Percentiles rank a stretch among this genome's conserved stretches.
phyloP scores from a whole-genome alignment of 2,888 invertebrate genomes.

The Drosophila pullipes region DNA sequence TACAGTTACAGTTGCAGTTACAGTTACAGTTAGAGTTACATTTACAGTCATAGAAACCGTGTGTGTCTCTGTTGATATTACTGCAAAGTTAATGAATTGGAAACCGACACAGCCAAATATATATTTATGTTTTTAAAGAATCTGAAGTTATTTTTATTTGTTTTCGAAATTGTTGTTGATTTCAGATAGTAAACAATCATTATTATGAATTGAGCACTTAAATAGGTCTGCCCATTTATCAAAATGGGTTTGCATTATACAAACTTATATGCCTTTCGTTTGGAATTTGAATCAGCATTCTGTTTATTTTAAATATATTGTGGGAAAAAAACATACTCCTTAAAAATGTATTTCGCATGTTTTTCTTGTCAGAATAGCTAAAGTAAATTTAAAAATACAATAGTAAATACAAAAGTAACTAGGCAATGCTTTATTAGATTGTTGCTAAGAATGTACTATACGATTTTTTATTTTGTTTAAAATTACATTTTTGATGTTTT shows the following conservation, averaged over 20 bases:
- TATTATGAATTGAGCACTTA: not conserved
- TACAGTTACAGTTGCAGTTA: slow-evolving; percentile 25
- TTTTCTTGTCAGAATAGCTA: not conserved
- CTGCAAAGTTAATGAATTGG: slow-evolving; percentile 31
- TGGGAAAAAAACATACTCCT: not conserved
- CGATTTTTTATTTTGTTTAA: no score
- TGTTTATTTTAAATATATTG: not conserved
- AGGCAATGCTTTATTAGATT: not conserved
- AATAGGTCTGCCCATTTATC: not conserved
- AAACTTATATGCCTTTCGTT: not conserved
- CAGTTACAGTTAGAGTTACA: slow-evolving; percentile 7
- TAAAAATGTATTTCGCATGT: not conserved
- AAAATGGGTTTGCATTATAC: not conserved
- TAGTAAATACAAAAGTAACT: not conserved
- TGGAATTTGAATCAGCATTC: not conserved
- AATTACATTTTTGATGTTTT: not conserved
- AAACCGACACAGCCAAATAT: slow-evolving; percentile 7
- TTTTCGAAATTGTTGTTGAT: not conserved
- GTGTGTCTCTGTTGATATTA: slow-evolving; percentile 25
- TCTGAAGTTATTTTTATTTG: not conserved
- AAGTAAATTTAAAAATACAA: not conserved
- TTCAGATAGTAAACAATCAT: not conserved
- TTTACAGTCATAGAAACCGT: not conserved
- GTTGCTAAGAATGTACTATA: no score
- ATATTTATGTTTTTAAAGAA: not conserved